Base-by-base conservation (phyloP, 2,113 vertebrate species). In the Sceloporus undulatus region DNA sequence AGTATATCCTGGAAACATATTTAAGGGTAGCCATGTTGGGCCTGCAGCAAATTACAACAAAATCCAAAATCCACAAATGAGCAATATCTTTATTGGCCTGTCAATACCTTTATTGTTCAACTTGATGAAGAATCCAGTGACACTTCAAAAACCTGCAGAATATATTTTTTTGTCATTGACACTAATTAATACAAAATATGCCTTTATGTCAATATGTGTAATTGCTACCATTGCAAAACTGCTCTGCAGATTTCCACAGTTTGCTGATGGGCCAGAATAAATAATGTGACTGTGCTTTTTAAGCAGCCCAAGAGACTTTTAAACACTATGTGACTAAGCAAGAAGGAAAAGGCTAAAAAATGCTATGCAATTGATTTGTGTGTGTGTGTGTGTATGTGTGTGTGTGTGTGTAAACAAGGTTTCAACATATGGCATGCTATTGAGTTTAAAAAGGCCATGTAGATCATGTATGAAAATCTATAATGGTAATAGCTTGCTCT, bases 131-230 rank as follows among this genome's bases (percentile, higher is more conserved):
- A 34, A 34, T 34, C 34, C 34, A 34, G 34, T 34, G 34, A 34
- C 34, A 34, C 42, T 48, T 48, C 42, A 48, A 48, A 48, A 48
- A 48, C 6, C 4, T 48, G 42, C 42, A 48, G 3, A 6, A 48
- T 48, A 48, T 48, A 48, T 48, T 48, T 48, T 34, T 14, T 10
- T 59, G 56, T 76, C 7, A 78, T 73, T 16, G 74, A 0, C 0
- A 29, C 40, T 77, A 87, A 21, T 3, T 77, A 87, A 21, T 3
- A 85, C 62, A 83, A 84, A 86, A 70, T 2, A 81, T 81, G n/a
- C 42, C 74, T 88, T 10, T 76, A 1, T 79, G 84, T 0, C 5
- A 62, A 42, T 92, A 75, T 1, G 29, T 56, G n/a, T 38, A 70
- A 54, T 82, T 89, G 78, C 34, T 77, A 73, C 56, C 76, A 79